Percentiles rank a stretch among this genome's conserved stretches.
Evolutionary conservation across 2,888 invertebrate species (phyloP).

Genomic region (Altica lythri): DNA sequence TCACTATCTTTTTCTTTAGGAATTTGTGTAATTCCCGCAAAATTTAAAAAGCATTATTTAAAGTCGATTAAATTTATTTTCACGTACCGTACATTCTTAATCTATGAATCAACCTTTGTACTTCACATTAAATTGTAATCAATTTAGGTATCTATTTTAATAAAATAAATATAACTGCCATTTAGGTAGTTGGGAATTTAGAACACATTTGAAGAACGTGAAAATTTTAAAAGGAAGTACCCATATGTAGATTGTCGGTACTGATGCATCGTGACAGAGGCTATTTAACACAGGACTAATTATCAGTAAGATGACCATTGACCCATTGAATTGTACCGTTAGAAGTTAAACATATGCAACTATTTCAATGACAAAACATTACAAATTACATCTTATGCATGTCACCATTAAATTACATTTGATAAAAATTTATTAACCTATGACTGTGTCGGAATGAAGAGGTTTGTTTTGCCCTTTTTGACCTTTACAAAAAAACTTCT

Average conservation of each 20-base stretch:
- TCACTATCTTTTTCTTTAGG: too few species aligned
- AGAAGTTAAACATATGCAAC: constrained; percentile 27
- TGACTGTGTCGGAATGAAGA: neutral
- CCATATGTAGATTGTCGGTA: constrained; percentile 13
- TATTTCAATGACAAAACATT: constrained; percentile 22
- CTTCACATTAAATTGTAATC: too few species aligned
- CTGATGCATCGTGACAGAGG: constrained; percentile 24
- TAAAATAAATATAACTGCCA: too few species aligned
- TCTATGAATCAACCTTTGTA: too few species aligned
- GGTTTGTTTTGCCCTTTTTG: neutral
- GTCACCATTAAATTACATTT: constrained; percentile 15
- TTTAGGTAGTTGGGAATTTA: too few species aligned
- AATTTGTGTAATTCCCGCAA: too few species aligned
- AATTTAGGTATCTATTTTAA: too few species aligned
- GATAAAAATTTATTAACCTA: constrained; percentile 5
- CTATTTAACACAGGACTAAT: constrained; percentile 28
- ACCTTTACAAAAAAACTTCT: too few species aligned
- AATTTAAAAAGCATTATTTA: too few species aligned
- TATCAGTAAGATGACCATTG: constrained; percentile 28
- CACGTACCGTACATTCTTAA: too few species aligned
- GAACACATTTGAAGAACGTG: constrained; percentile 5
- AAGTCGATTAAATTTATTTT: too few species aligned
- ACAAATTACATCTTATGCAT: constrained; percentile 10
- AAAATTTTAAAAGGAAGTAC: constrained; percentile 13
- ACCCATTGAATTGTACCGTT: constrained; percentile 28